These are phyloP conservation scores for Choristoneura fumiferana DNA, from an alignment of 1,140 invertebrate species.

Conservation along the genomic window DNA sequence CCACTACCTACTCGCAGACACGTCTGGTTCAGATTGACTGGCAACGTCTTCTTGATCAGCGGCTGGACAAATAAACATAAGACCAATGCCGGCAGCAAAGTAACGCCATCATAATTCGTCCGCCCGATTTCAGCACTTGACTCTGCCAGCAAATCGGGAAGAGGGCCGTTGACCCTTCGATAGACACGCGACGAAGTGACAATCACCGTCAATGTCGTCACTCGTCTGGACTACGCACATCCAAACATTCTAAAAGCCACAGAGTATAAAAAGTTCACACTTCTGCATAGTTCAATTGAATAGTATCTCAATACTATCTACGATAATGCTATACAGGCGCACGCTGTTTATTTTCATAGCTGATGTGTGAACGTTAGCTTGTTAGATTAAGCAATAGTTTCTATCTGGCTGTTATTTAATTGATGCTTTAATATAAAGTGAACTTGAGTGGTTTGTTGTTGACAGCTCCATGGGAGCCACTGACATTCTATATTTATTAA, in stretches of 20 bases:
- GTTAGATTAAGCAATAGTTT: conserved; percentile 31
- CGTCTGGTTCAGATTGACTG: no score
- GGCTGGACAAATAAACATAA: no score
- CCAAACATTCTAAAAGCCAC: conserved; percentile 19
- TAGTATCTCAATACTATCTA: conserved; percentile 15
- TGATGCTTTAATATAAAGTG: conserved; percentile 28
- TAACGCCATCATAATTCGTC: neutral
- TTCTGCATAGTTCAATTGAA: neutral
- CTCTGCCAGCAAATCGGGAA: conserved; percentile 39
- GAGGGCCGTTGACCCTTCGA: conserved; percentile 53
- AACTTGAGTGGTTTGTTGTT: conserved; percentile 19
- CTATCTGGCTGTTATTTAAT: conserved; percentile 34
- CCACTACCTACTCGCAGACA: no score
- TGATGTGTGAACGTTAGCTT: neutral
- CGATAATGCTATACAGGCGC: conserved; percentile 7
- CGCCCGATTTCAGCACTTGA: conserved; percentile 30
- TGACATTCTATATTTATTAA: neutral
- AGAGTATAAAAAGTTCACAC: conserved; percentile 22
- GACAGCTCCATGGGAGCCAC: conserved; percentile 7
- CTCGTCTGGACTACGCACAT: conserved; percentile 24
- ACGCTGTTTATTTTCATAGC: conserved; percentile 16
- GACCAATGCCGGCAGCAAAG: no score
- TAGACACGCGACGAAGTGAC: conserved; percentile 26
- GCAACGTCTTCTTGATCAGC: no score
- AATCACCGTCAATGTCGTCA: conserved; percentile 49